Evolutionary conservation across 2,113 vertebrate species (phyloP), one percentile per base, ranked within the genome.

Genomic region (Pitta sordida): DNA sequence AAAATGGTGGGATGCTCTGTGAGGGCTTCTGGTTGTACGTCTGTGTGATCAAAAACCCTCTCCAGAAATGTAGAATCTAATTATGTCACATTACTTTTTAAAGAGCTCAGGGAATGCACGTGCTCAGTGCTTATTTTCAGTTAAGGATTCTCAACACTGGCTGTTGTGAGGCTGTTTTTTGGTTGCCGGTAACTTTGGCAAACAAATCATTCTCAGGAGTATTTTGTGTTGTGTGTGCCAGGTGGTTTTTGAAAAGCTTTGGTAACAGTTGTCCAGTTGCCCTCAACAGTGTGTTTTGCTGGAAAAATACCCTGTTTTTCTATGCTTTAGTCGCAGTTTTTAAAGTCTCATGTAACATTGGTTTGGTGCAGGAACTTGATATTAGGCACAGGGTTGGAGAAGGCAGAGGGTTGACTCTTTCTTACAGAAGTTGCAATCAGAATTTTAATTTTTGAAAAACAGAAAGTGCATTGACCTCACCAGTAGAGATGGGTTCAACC

Each of bases 401-500:
- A 46, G 15, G 10, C 22, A 51, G 10, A 85, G n/a, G 15, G 32
- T 13, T 6, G 2, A 1, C 7, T 63, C 2, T 43, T 55, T 63
- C 9, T 56, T 36, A 13, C 3, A 29, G 12, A n/a, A 70, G 11
- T 27, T 77, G 6, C 15, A 46, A 34, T 6, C 8, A 34, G 16
- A 9, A 48, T 82, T 63, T 41, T 18, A 21, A 3, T 21, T 32
- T 63, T 64, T 51, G 39, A 13, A 22, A 15, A 48, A 78, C 49
- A n/a, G 63, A 51, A 13, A 0, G 6, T 20, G 2, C 0, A 0
- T 53, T 26, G 81, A 27, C 7, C 1, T 16, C 11, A 13, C 60
- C 36, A 53, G 9, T 36, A 26, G 36, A 70, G 56, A 4, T 19
- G 44, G 3, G 8, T 55, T 83, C 70, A 58, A 41, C 14, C 9